These are phyloP conservation scores for Hypanus sabinus DNA, from an alignment of 2,113 vertebrate genomes.

Conservation along the genomic window DNA sequence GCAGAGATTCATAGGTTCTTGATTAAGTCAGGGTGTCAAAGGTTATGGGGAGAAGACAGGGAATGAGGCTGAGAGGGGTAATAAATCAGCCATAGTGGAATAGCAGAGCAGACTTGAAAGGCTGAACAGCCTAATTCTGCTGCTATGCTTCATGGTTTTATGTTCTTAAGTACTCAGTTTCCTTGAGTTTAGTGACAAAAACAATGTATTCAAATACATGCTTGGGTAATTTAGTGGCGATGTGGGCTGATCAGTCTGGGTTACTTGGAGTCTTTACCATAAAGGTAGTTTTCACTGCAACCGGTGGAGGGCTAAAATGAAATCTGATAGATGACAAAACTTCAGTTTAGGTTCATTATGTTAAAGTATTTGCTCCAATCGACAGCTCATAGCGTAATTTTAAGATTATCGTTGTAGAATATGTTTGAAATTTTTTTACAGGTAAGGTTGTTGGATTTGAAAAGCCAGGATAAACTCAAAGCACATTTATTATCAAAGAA, in stretches of 20 bases:
- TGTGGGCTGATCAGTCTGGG: not conserved
- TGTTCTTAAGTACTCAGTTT: not conserved
- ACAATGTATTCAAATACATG: not conserved
- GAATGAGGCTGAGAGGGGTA: no score
- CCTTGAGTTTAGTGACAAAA: not conserved
- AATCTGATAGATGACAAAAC: no score
- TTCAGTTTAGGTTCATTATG: not conserved
- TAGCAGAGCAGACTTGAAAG: no score
- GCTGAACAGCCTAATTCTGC: no score
- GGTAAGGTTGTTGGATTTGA: not conserved
- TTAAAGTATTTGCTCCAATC: not conserved
- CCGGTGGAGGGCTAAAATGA: no score
- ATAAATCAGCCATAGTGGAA: no score
- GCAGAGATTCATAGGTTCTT: no score
- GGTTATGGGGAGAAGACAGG: no score
- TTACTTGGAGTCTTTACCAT: not conserved
- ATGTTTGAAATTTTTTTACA: not conserved
- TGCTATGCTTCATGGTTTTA: no score
- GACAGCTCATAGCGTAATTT: not conserved
- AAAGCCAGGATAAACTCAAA: no score
- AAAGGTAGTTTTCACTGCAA: not conserved
- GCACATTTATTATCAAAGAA: no score
- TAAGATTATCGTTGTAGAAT: not conserved
- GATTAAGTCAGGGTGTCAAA: no score
- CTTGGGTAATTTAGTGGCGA: not conserved